Base-by-base conservation (phyloP, 2,113 vertebrate genomes). In the Larimichthys crocea region DNA sequence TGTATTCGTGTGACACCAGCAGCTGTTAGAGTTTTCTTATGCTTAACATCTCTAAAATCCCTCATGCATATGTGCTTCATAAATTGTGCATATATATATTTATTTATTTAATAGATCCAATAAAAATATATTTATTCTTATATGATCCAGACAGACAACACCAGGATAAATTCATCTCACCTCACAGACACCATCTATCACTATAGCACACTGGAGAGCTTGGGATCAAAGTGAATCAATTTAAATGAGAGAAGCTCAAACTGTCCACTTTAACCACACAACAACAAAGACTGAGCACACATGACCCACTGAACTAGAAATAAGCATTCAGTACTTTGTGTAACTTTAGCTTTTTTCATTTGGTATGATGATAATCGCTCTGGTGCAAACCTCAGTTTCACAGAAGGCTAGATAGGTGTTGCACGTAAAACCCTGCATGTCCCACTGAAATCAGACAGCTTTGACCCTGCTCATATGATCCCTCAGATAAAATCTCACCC, bases 121-220 rank as follows among this genome's bases (percentile, higher is more conserved):
- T 24, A 82, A 86, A 88, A 72, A 86, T 80, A 91, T 62, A 81
- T 6, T 44, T 59, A 74, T 65, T 63, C 52, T 63, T 57, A 73
- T 48, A 76, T 69, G 40, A 67, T 70, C 10, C 19, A 64, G 17
- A 85, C 55, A 62, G 16, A 78, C 4, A 0, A 65, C 59, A 76
- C 55, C 64, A 57, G 4, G 40, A 72, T 80, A 69, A 57, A 61
- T 42, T 48, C 10, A 56, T 3, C 55, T 35, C 6, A 29, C 55
- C 46, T 76, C 22, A 35, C 6, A 0, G 46, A 59, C 61, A 63
- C 40, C 20, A 66, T 63, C 60, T 14, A 83, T 50, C 53, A 81
- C 74, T 40, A 70, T 29, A 77, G 14, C 52, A 79, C 55, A 74
- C 57, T 57, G n/a, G 73, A 82, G 29, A 78, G 10, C 31, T 59